Conservation (phyloP, 64 coral and sea anemone species). For the Actinia equina region DNA sequence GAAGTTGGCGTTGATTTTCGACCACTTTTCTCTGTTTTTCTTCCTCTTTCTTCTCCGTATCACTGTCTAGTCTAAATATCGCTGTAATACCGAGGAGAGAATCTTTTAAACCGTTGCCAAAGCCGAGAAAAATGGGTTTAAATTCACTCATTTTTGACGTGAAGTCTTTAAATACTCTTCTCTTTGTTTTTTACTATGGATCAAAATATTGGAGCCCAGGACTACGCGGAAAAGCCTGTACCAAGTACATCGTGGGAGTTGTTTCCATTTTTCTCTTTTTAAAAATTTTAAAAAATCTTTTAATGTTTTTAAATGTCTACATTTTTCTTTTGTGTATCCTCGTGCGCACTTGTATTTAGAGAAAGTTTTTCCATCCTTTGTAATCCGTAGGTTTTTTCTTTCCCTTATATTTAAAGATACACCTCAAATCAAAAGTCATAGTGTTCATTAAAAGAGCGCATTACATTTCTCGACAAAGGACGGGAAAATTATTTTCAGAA, state of each 20-base stretch:
- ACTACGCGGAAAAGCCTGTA: background rate
- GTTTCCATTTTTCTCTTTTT: background rate
- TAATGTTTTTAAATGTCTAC: background rate
- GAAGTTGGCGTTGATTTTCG: constrained; percentile 13
- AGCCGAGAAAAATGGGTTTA: constrained; percentile 69
- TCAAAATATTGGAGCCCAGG: constrained; percentile 28
- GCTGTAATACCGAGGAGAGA: constrained; percentile 71
- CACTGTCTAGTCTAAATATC: constrained; percentile 50
- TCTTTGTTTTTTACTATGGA: background rate
- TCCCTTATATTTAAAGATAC: no score
- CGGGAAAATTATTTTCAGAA: no score
- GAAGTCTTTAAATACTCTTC: background rate
- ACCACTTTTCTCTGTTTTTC: constrained; percentile 53
- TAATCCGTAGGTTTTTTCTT: no score
- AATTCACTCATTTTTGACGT: constrained; percentile 72
- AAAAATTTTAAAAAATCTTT: no score
- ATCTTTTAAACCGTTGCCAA: constrained; percentile 81
- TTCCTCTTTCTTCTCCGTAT: constrained; percentile 44
- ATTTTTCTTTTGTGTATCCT: background rate
- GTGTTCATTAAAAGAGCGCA: no score
- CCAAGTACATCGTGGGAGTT: background rate
- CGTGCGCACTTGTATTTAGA: background rate
- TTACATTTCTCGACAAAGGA: no score
- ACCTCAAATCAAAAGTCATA: no score
- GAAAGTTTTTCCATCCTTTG: no score